phyloP scores from a whole-genome alignment of 2,888 invertebrate species.

The Netelia fuscicornis region DNA sequence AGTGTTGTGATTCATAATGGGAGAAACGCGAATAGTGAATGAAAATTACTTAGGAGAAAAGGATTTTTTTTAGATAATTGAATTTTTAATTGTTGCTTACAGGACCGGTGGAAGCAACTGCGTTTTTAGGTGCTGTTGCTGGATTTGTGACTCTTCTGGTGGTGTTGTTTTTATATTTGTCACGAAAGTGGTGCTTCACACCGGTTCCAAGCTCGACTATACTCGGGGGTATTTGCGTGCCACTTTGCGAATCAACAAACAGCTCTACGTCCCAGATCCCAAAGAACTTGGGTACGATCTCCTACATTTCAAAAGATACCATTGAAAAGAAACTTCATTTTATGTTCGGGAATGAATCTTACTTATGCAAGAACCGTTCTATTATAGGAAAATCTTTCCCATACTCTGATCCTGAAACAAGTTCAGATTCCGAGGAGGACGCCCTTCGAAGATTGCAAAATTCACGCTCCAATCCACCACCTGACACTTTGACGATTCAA shows the following conservation, averaged over 20 bases:
- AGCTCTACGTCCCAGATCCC: conserved; percentile 79
- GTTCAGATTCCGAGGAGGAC: conserved; percentile 92
- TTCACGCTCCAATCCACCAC: conserved; percentile 78
- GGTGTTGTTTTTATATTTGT: conserved; percentile 94
- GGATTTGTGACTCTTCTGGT: conserved; percentile 93
- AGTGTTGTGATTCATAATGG: background rate
- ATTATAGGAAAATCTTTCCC: conserved; percentile 87
- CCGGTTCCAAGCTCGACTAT: conserved; percentile 84
- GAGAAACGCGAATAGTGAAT: background rate
- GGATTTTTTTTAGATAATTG: background rate
- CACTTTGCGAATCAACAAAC: conserved; percentile 82
- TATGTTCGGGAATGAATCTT: too few species aligned
- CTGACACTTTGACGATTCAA: conserved; percentile 82
- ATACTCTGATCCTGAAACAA: conserved; percentile 88
- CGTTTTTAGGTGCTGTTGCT: conserved; percentile 94
- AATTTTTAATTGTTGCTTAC: conserved; percentile 78
- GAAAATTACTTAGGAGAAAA: background rate
- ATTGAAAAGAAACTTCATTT: background rate
- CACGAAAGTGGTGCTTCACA: conserved; percentile 91
- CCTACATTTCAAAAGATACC: background rate
- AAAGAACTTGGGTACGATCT: conserved; percentile 81
- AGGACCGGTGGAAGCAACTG: conserved; percentile 93
- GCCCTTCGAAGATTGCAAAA: conserved; percentile 87
- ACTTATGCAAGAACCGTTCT: background rate
- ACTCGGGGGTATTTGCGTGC: conserved; percentile 85